Evolutionary conservation across 2,888 invertebrate species (phyloP).

Genomic region (Cataglyphis livida): DNA sequence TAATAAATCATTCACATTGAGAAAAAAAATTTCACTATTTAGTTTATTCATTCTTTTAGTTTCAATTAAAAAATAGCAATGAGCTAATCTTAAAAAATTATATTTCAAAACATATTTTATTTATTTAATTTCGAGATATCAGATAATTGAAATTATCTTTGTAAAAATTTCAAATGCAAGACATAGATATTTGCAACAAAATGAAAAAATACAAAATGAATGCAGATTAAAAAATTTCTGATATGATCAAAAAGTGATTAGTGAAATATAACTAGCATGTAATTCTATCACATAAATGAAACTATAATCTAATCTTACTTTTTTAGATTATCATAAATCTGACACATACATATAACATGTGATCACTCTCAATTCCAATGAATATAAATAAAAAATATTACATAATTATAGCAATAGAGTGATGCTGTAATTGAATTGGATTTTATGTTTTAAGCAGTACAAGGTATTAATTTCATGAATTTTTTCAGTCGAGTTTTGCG

Average conservation of each 20-base stretch:
- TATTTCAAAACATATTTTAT: not conserved
- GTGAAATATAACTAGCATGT: not conserved
- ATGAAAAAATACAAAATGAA: constrained; percentile 9
- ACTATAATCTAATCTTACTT: constrained; percentile 23
- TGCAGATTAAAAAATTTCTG: not conserved
- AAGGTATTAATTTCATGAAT: not conserved
- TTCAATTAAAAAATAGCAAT: not conserved
- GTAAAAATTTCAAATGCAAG: constrained; percentile 18
- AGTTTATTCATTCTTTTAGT: not conserved
- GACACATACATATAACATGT: constrained; percentile 4
- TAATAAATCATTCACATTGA: not conserved
- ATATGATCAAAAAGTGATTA: not conserved
- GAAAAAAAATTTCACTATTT: not conserved
- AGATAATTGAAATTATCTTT: constrained; percentile 7
- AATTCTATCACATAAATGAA: constrained; percentile 31
- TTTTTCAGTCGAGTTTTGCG: not conserved
- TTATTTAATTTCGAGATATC: constrained; percentile 29
- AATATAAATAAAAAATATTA: constrained; percentile 27
- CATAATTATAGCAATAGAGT: constrained; percentile 5
- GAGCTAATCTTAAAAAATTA: constrained; percentile 5
- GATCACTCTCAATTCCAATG: constrained; percentile 1
- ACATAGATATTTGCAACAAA: not conserved
- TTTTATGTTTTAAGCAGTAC: constrained; percentile 9
- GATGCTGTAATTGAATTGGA: constrained; percentile 7
- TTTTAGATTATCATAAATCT: constrained; percentile 2